These are phyloP conservation scores for Drosophila bocqueti DNA, from an alignment of 1,140 invertebrate genomes.

Conservation along the genomic window DNA sequence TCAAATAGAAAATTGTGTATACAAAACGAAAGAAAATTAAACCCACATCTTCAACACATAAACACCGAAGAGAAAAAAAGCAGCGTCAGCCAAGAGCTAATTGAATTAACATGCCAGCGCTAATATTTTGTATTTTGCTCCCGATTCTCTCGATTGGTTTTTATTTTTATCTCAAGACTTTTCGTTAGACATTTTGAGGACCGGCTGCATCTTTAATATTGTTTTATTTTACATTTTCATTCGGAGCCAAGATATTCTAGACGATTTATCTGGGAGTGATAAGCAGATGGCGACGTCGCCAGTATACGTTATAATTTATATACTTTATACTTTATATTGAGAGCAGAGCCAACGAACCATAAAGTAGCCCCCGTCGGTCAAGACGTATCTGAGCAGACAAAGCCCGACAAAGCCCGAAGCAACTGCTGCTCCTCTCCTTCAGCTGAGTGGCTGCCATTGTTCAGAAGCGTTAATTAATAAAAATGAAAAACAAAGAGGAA, in stretches of 20 bases:
- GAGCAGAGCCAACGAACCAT: constrained; percentile 73
- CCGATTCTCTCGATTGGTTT: constrained; percentile 22
- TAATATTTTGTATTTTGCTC: constrained; percentile 47
- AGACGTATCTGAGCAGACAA: constrained; percentile 40
- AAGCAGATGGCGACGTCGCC: constrained; percentile 50
- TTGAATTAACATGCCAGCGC: constrained; percentile 65
- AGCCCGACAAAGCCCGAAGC: constrained; percentile 39
- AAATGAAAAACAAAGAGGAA: constrained; percentile 41
- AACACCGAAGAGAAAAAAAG: constrained; percentile 10
- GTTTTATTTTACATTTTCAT: constrained; percentile 6
- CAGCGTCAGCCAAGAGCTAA: constrained; percentile 56
- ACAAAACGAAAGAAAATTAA: constrained; percentile 7
- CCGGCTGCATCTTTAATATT: constrained; percentile 15
- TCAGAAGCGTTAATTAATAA: constrained; percentile 75
- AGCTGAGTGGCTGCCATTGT: constrained; percentile 70
- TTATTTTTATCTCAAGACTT: constrained; percentile 63
- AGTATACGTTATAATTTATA: background rate
- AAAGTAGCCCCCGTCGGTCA: constrained; percentile 49
- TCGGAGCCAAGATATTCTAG: constrained; percentile 32
- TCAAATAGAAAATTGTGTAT: constrained; percentile 11
- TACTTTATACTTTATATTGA: constrained; percentile 15
- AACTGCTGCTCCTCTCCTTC: constrained; percentile 20
- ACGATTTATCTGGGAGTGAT: constrained; percentile 61
- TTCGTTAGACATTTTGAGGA: constrained; percentile 24
- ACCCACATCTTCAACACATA: constrained; percentile 16